A percentile compares a stretch with the other conserved stretches of the same genome.
Evolutionary conservation across 2,113 vertebrate species (phyloP).

Genomic region (Prietella phreatophila): DNA sequence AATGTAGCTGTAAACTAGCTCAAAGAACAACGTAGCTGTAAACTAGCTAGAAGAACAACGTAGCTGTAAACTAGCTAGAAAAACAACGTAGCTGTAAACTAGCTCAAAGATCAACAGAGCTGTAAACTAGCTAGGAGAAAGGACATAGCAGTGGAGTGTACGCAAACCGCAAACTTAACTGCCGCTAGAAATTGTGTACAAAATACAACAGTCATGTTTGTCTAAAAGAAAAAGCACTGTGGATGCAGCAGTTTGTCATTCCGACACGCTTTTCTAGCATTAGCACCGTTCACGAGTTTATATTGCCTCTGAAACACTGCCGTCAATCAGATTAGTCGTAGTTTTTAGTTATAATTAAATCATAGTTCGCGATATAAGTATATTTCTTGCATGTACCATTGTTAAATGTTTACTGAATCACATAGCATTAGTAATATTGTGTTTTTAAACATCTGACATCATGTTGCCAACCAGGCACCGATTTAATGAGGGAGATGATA

Average conservation of each 20-base stretch:
- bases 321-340: too few species aligned
- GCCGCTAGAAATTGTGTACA: not conserved
- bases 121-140: not conserved
- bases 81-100: too few species aligned
- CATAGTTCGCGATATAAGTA: not conserved
- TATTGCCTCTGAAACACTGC: too few species aligned
- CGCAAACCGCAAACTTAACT: not conserved
- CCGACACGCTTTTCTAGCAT: not conserved
- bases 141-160: not conserved
- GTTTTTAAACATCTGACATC: not conserved
- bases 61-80: too few species aligned
- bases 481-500: slow-evolving; percentile 58
- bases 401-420: not conserved
- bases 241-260: not conserved
- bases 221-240: not conserved
- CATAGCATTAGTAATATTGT: not conserved
- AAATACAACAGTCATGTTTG: not conserved
- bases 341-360: not conserved
- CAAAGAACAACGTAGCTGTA: too few species aligned
- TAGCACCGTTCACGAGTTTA: too few species aligned
- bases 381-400: not conserved
- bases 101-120: too few species aligned
- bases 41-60: too few species aligned
- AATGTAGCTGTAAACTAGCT: too few species aligned
- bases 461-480: not conserved